Evolutionary conservation across 1,140 invertebrate genomes (phyloP).

Genomic region (Colletes gigas): DNA sequence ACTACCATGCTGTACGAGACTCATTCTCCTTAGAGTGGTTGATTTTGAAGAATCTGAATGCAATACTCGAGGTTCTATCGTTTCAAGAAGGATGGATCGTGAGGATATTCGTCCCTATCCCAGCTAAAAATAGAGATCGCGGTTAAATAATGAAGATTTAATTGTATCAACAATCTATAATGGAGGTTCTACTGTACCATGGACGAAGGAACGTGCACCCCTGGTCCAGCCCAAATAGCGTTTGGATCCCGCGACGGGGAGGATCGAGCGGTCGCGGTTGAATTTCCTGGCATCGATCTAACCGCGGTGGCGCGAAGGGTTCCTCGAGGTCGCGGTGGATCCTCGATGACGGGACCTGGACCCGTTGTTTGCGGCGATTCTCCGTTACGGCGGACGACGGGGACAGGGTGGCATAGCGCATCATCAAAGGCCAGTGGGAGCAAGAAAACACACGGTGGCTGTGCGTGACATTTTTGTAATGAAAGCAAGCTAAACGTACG

Average conservation of each 20-base stretch:
- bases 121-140: too few species aligned
- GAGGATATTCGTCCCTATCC: too few species aligned
- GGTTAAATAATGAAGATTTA: too few species aligned
- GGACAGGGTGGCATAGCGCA: not conserved
- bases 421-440: slow-evolving; percentile 53
- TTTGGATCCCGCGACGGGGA: not conserved
- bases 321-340: not conserved
- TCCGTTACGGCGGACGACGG: not conserved
- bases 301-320: not conserved
- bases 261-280: not conserved
- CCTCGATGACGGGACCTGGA: not conserved
- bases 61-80: too few species aligned
- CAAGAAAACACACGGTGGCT: slow-evolving; percentile 49
- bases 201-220: too few species aligned
- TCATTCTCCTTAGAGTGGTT: too few species aligned
- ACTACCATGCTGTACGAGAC: too few species aligned
- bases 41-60: too few species aligned
- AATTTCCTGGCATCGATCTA: not conserved
- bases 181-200: too few species aligned
- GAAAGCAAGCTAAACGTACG: slow-evolving; percentile 72
- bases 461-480: slow-evolving; percentile 80
- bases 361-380: not conserved
- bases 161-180: too few species aligned
- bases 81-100: too few species aligned
- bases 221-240: too few species aligned